Evolutionary conservation across 1,140 invertebrate genomes (phyloP), one percentile per base, ranked within the genome.

Genomic region (Zaprionus nigranus): DNA sequence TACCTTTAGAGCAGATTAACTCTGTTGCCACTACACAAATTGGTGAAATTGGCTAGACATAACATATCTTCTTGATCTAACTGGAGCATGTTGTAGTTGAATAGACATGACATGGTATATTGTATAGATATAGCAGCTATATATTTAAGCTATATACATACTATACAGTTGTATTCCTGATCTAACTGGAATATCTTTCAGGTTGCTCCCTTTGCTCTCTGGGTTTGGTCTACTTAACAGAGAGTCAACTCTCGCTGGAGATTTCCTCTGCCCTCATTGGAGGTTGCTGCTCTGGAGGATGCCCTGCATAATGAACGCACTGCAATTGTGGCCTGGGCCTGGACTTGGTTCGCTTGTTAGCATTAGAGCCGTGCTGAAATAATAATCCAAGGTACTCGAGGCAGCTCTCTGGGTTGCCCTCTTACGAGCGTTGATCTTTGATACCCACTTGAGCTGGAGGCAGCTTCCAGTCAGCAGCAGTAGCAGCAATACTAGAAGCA

Each of bases 351-450:
- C 12, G 54, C 36, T 68, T 68, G 56, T 36, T 59, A 2, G 15
- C 71, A 74, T 68, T 74, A 68, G 57, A 68, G 22, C 70, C 51
- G 70, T 40, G 46, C 46, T 51, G 46, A 20, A 61, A 73, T 60
- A 56, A 56, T 56, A 56, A n/a, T 56, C 22, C 11, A 38, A 46
- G 40, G 15, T 15, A 56, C 53, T 56, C 53, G 53, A 62, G 72
- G 58, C 20, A 51, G 4, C 46, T 67, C 72, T 68, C 56, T 13
- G 22, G 56, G 26, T 26, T 71, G 62, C 20, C 57, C 43, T 62
- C 76, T 57, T 57, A 61, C 73, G 82, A 85, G 72, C 82, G 79
- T 85, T 85, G 82, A 82, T 85, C 82, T 86, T 78, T 79, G 82
- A 85, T 85, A 85, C 71, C 79, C 82, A 86, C 82, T 81, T 56